Evolutionary conservation across 2,888 invertebrate genomes (phyloP).

Genomic region (Microchrysa polita): DNA sequence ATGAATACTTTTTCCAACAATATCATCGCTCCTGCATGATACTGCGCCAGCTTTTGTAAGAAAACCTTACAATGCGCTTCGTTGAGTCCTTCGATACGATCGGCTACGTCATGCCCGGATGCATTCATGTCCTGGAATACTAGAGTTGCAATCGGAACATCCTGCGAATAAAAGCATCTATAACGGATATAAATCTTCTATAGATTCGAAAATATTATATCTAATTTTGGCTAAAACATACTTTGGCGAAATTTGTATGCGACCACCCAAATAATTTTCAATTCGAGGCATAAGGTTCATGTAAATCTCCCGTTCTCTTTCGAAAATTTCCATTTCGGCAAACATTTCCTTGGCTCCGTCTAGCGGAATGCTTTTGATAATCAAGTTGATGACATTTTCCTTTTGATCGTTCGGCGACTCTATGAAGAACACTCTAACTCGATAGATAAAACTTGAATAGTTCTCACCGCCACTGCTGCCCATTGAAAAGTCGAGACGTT

Average conservation of each 20-base stretch:
- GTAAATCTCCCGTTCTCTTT: constrained; percentile 65
- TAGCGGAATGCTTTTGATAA: neutral
- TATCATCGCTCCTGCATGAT: constrained; percentile 69
- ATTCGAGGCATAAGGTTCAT: constrained; percentile 63
- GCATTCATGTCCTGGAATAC: constrained; percentile 65
- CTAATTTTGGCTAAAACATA: constrained; percentile 49
- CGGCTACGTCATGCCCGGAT: constrained; percentile 67
- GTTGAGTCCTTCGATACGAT: constrained; percentile 68
- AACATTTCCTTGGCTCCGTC: constrained; percentile 63
- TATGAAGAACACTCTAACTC: constrained; percentile 53
- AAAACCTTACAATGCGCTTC: constrained; percentile 66
- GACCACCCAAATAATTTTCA: constrained; percentile 62
- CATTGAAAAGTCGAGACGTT: constrained; percentile 58
- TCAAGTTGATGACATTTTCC: constrained; percentile 26
- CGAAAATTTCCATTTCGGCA: constrained; percentile 64
- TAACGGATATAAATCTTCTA: neutral
- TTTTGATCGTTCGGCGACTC: neutral
- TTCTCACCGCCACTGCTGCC: constrained; percentile 61
- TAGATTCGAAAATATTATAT: neutral
- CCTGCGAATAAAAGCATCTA: constrained; percentile 60
- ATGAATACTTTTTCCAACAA: constrained; percentile 66
- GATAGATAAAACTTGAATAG: constrained; percentile 61
- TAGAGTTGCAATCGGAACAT: constrained; percentile 60
- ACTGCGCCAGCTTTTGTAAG: constrained; percentile 66
- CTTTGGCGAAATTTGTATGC: constrained; percentile 59